These are phyloP conservation scores for Symphodus melops DNA, from an alignment of 2,113 vertebrate genomes.

Conservation along the genomic window DNA sequence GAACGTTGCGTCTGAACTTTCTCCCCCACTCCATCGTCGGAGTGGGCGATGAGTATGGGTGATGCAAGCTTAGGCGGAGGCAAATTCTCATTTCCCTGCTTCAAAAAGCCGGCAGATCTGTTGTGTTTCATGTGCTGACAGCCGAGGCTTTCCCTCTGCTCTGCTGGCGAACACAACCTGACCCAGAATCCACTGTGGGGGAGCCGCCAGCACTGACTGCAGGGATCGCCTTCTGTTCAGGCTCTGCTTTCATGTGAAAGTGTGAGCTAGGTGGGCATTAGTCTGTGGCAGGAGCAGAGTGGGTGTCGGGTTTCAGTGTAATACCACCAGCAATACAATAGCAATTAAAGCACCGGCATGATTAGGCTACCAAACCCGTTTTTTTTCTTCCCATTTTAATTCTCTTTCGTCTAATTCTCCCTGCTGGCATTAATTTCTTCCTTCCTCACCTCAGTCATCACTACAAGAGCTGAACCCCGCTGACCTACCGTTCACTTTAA, in stretches of 20 bases:
- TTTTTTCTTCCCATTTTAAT: conserved; percentile 4
- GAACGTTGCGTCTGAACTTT: conserved; percentile 55
- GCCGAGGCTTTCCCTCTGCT: conserved; percentile 58
- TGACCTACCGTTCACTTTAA: conserved; percentile 44
- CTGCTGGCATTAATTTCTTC: not conserved
- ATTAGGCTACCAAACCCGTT: conserved; percentile 18
- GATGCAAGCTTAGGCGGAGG: conserved; percentile 57
- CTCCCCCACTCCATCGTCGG: conserved; percentile 49
- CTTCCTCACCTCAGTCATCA: not conserved
- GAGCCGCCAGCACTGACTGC: conserved; percentile 54
- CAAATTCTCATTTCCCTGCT: conserved; percentile 65
- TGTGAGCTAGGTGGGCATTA: conserved; percentile 39
- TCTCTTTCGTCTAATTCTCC: not conserved
- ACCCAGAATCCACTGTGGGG: conserved; percentile 66
- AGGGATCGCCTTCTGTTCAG: conserved; percentile 62
- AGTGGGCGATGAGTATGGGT: conserved; percentile 61
- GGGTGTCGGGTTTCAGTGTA: conserved; percentile 30
- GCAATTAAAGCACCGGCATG: conserved; percentile 24
- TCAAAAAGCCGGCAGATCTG: conserved; percentile 59
- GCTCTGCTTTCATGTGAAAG: conserved; percentile 64
- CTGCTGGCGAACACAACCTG: conserved; percentile 52
- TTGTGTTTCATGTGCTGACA: conserved; percentile 48
- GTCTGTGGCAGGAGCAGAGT: conserved; percentile 39
- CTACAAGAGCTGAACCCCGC: not conserved
- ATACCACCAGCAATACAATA: conserved; percentile 11